Evolutionary conservation across 2,113 vertebrate species (phyloP).

Genomic region (Rynchops niger): DNA sequence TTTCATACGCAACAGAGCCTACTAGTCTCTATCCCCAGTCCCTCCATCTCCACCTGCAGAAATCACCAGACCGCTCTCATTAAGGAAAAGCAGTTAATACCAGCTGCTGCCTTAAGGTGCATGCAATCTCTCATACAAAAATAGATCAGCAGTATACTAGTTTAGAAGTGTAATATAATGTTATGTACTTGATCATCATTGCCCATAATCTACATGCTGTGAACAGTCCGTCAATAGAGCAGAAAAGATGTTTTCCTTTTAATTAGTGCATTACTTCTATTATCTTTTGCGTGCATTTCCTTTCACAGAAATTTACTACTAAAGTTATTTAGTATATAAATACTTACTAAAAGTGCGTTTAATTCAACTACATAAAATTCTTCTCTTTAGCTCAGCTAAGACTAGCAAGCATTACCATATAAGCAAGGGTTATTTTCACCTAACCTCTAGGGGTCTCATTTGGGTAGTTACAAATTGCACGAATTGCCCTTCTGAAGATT

Average conservation of each 20-base stretch:
- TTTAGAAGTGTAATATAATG: background rate
- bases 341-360: background rate
- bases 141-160: background rate
- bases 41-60: background rate
- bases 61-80: background rate
- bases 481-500: conserved; percentile 7
- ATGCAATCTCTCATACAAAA: background rate
- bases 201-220: background rate
- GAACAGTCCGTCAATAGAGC: background rate
- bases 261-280: background rate
- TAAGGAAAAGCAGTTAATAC: background rate
- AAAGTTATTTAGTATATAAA: background rate
- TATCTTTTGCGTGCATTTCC: background rate
- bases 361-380: background rate
- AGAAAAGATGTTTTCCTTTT: background rate
- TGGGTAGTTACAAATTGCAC: background rate
- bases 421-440: background rate
- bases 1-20: background rate
- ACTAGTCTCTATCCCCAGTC: background rate
- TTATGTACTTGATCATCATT: background rate
- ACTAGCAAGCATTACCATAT: background rate
- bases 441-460: background rate
- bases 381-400: background rate
- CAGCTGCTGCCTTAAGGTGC: background rate
- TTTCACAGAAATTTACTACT: background rate